Evolutionary conservation across 2,113 vertebrate genomes (phyloP), one percentile per base, ranked within the genome.

Genomic region (Misgurnus mizolepis): DNA sequence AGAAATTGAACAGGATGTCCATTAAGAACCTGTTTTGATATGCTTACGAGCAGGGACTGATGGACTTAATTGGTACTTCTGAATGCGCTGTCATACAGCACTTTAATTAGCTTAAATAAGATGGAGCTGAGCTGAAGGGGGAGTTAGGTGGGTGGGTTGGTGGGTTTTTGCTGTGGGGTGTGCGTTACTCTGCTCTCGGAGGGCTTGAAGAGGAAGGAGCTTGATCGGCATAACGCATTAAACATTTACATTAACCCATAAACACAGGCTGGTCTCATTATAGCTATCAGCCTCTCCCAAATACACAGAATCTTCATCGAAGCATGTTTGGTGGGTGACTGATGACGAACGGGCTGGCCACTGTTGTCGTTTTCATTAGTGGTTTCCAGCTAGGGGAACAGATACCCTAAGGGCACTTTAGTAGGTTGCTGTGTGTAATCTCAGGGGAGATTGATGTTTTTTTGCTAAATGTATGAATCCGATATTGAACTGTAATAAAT

Each of bases 241-340:
- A 93, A 93, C 89, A 92, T 93, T 94, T 91, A 93, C 78, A 58
- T 85, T 90, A 90, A 91, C 91, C 90, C 90, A 93, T 90, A 91
- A 93, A 90, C 80, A 65, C 77, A 85, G 83, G 80, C 83, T 83
- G 81, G 80, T 79, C 82, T 89, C 85, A 86, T 85, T 85, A 85
- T 83, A 60, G 84, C 73, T 68, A 34, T 60, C 27, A 65, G 67
- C 40, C 8, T 10, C 27, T 73, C 68, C 68, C 65, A 18, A 78
- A 78, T 53, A 49, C 76, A 75, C 50, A 4, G 39, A 47, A 49
- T 5, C 60, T 15, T 58, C 40, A 61, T 41, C 43, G 53, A 2
- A 39, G 55, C 55, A 7, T 8, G 3, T 7, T 18, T 72, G 34
- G 70, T 72, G 39, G 53, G 39, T 2, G 34, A n/a, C 39, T 27